Evolutionary conservation across 2,888 invertebrate genomes (phyloP), one percentile per base, ranked within the genome.

Genomic region (Euzophera pinguis): DNA sequence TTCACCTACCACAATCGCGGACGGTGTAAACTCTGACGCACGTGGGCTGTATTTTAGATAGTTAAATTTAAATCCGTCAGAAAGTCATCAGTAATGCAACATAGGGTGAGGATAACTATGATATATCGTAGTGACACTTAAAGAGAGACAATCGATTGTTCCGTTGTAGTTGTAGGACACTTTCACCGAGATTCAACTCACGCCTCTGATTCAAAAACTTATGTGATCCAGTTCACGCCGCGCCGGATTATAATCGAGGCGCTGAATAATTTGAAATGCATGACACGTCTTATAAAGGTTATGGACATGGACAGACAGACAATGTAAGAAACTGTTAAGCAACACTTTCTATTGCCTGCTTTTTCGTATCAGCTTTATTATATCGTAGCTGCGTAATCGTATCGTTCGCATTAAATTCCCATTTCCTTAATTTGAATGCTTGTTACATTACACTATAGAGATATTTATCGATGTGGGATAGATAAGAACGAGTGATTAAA

Each of bases 81-180:
- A 56, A 55, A 60, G 59, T 54, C 53, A 50, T 47, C 53, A 48
- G 49, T 63, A 69, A 73, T 73, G 69, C 73, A 62, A 69, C 73
- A 77, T 73, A 73, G 72, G 75, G 73, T 78, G 73, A 68, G 39
- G 68, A 75, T 74, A 81, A 83, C 70, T 78, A 75, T 82, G 77
- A 80, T 77, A 73, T 66, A 69, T 76, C 76, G 72, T 68, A 73
- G 81, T 81, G 85, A 85, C 87, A 87, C 77, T 75, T 79, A 72
- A n/a, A 78, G 76, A 81, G 78, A 79, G 74, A 74, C 75, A 76
- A 76, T 82, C 78, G 78, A 84, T 84, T 84, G 86, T 86, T 81
- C 75, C 65, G 67, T 74, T 81, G 78, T 81, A 74, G 78, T 75
- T 82, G 78, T 81, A 74, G 78, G 80, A 77, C 84, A 85, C 89